phyloP scores from a whole-genome alignment of 2,113 vertebrate genomes.

The Phalacrocorax brasilianus region DNA sequence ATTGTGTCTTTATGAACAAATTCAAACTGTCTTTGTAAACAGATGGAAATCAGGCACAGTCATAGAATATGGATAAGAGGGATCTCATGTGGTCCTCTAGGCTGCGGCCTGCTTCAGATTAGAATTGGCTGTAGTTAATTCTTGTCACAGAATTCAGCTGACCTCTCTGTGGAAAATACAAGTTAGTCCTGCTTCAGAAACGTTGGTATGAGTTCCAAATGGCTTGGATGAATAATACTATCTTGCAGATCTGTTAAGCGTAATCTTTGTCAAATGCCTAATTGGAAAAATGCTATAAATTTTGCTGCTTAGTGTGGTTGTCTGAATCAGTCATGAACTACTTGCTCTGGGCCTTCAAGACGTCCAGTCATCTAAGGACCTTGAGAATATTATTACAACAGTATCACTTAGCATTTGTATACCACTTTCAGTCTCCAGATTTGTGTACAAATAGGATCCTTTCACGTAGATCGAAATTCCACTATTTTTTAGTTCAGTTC shows the following conservation, averaged over 20 bases:
- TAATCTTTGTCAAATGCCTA: neutral
- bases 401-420: neutral
- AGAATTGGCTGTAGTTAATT: neutral
- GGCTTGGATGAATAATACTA: neutral
- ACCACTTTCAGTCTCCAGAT: neutral
- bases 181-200: neutral
- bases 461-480: neutral
- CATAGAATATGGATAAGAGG: neutral
- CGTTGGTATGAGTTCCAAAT: neutral
- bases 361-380: neutral
- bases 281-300: neutral
- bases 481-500: neutral
- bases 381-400: neutral
- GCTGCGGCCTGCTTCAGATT: neutral
- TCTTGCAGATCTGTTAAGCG: neutral
- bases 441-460: neutral
- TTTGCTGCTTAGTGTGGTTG: neutral
- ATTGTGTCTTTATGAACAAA: slow-evolving; percentile 6
- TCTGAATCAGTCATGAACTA: neutral
- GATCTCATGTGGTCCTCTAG: neutral
- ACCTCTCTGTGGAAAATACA: neutral
- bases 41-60: neutral
- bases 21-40: neutral
- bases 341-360: neutral
- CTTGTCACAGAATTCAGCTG: neutral